phyloP scores from a whole-genome alignment of 2,797 vertebrate genomes.

The Gephyroberyx darwinii region DNA sequence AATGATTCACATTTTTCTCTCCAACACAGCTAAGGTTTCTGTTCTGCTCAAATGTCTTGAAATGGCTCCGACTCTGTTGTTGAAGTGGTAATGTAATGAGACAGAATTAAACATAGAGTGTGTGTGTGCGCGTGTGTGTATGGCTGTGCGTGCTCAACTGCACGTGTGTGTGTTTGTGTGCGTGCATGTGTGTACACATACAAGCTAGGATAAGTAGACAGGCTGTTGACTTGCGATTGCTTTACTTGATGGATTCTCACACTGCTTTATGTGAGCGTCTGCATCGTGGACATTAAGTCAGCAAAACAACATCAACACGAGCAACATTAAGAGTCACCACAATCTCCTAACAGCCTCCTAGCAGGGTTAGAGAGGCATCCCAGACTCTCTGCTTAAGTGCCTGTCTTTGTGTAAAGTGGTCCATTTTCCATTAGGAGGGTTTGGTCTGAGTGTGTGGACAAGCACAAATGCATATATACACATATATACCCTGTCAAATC shows the following conservation, averaged over 20 bases:
- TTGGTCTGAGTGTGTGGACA: constrained; percentile 57
- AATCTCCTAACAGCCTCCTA: constrained; percentile 30
- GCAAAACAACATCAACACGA: constrained; percentile 20
- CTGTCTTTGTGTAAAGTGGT: constrained; percentile 49
- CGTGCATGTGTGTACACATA: constrained; percentile 9
- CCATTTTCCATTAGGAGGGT: constrained; percentile 46
- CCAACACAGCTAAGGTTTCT: constrained; percentile 50
- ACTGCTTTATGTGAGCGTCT: constrained; percentile 31
- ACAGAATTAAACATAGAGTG: constrained; percentile 4
- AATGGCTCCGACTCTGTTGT: constrained; percentile 16
- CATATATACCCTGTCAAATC: background rate
- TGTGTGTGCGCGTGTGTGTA: constrained; percentile 14
- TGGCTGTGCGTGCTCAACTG: background rate
- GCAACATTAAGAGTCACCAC: background rate
- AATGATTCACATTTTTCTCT: constrained; percentile 50
- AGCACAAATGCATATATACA: constrained; percentile 15
- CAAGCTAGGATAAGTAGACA: constrained; percentile 35
- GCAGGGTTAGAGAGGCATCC: constrained; percentile 39
- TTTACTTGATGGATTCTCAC: constrained; percentile 33
- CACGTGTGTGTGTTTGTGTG: constrained; percentile 15
- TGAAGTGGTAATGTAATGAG: constrained; percentile 31
- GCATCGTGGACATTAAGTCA: constrained; percentile 21
- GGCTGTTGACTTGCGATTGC: constrained; percentile 31
- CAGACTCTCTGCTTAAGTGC: constrained; percentile 66
- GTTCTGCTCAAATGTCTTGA: constrained; percentile 29